These are phyloP conservation scores for Ailuropoda melanoleuca DNA, from an alignment of 2,113 vertebrate genomes.

Conservation along the genomic window DNA sequence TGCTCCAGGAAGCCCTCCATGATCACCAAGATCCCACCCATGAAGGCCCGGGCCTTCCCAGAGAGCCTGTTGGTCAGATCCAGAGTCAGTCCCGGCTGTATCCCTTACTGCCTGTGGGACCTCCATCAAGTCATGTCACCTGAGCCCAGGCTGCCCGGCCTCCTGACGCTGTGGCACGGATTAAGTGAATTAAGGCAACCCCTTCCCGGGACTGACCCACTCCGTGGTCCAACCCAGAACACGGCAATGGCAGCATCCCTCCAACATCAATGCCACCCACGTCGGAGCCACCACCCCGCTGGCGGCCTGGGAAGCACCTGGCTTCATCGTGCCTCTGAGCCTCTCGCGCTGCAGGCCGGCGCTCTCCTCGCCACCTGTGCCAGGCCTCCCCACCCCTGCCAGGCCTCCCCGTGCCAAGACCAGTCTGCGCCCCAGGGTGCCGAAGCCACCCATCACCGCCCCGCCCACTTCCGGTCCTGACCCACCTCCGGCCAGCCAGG, in stretches of 20 bases:
- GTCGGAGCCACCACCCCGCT: too few species aligned
- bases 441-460: not conserved
- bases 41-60: not conserved
- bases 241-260: not conserved
- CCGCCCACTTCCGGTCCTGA: not conserved
- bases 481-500: not conserved
- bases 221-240: not conserved
- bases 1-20: not conserved
- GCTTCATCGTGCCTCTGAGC: accelerated
- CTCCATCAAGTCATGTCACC: not conserved
- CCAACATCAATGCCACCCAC: not conserved
- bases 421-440: not conserved
- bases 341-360: not conserved
- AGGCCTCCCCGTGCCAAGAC: not conserved
- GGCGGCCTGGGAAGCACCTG: accelerated
- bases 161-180: accelerated
- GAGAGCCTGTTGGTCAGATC: not conserved
- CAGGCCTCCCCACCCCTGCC: not conserved
- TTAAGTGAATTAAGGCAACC: too few species aligned
- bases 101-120: not conserved
- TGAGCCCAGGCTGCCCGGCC: not conserved
- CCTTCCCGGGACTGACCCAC: accelerated
- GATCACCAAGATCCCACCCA: not conserved
- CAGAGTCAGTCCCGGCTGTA: not conserved
- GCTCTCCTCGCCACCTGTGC: not conserved